Percentiles rank a stretch among this genome's conserved stretches.
These are phyloP conservation scores for Diorhabda carinulata DNA, from an alignment of 1,140 invertebrate species.

Conservation along the genomic window DNA sequence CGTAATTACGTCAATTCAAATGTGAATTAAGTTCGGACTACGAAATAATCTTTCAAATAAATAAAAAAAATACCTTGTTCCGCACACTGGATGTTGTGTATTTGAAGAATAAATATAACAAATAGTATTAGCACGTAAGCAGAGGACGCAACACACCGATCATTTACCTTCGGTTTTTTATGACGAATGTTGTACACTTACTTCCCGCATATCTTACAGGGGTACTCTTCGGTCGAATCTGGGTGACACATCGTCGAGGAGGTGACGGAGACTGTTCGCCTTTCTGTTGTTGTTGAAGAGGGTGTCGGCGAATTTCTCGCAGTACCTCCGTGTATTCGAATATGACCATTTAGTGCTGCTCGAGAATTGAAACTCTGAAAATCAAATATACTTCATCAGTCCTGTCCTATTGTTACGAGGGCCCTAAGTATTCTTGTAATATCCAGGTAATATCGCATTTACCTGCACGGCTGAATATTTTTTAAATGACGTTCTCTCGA, in stretches of 20 bases:
- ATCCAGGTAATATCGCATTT: too few relatives aligned
- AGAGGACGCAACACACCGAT: constrained; percentile 44
- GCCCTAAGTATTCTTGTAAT: too few relatives aligned
- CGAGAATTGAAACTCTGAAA: constrained; percentile 75
- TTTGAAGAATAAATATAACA: constrained; percentile 29
- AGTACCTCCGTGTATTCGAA: constrained; percentile 61
- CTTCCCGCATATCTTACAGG: constrained; percentile 97
- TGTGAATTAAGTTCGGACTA: not conserved
- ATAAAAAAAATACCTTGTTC: constrained; percentile 41
- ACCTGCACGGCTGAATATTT: too few relatives aligned
- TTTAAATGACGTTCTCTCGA: too few relatives aligned
- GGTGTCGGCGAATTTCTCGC: constrained; percentile 54
- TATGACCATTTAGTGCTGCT: constrained; percentile 73
- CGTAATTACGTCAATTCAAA: too few relatives aligned
- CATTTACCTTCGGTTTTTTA: constrained; percentile 46
- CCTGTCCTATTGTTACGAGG: not conserved
- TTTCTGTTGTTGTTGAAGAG: constrained; percentile 46
- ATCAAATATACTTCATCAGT: constrained; percentile 15
- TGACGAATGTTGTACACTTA: constrained; percentile 66
- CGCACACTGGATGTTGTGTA: constrained; percentile 45
- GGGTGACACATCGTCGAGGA: constrained; percentile 34
- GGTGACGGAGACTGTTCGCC: constrained; percentile 31
- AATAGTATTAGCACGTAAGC: constrained; percentile 46
- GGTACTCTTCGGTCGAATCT: constrained; percentile 60
- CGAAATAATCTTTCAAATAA: constrained; percentile 2